Conservation (phyloP, 2,888 invertebrate genomes). For the Yponomeuta evonymella region DNA sequence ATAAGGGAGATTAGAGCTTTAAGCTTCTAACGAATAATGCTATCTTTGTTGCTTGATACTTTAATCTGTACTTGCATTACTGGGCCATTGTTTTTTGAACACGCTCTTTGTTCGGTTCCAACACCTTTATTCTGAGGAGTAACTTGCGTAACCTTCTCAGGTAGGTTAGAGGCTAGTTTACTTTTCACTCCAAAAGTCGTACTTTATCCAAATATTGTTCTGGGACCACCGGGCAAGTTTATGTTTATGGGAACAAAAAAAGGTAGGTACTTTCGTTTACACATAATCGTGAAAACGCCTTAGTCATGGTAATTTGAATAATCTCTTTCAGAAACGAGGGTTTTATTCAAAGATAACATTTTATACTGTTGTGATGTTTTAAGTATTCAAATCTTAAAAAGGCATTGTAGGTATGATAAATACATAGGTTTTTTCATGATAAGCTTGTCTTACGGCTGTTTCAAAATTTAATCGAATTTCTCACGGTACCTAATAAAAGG, state of each 20-base stretch:
- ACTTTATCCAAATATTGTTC: constrained; percentile 16
- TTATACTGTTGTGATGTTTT: not conserved
- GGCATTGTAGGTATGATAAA: not conserved
- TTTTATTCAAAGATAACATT: not conserved
- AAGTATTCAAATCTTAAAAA: not conserved
- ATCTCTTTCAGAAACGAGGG: constrained; percentile 23
- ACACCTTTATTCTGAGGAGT: constrained; percentile 7
- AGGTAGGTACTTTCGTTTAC: constrained; percentile 41
- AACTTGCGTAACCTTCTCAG: constrained; percentile 31
- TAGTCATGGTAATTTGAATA: constrained; percentile 46
- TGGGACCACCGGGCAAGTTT: constrained; percentile 41
- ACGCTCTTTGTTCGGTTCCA: not conserved
- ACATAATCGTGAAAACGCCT: constrained; percentile 34
- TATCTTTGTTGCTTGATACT: constrained; percentile 1
- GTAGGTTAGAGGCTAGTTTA: constrained; percentile 27
- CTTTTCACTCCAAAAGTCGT: constrained; percentile 27
- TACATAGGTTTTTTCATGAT: not conserved
- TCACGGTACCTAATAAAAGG: not conserved
- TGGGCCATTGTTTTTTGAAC: not conserved
- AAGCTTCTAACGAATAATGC: constrained; percentile 3
- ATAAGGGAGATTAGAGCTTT: not conserved
- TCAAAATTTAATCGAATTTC: not conserved
- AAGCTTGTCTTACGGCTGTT: not conserved
- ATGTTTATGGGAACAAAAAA: constrained; percentile 35
- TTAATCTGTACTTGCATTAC: not conserved